Evolutionary conservation across 2,797 vertebrate genomes (phyloP), one percentile per base, ranked within the genome.

Genomic region (Glyptemys insculpta): DNA sequence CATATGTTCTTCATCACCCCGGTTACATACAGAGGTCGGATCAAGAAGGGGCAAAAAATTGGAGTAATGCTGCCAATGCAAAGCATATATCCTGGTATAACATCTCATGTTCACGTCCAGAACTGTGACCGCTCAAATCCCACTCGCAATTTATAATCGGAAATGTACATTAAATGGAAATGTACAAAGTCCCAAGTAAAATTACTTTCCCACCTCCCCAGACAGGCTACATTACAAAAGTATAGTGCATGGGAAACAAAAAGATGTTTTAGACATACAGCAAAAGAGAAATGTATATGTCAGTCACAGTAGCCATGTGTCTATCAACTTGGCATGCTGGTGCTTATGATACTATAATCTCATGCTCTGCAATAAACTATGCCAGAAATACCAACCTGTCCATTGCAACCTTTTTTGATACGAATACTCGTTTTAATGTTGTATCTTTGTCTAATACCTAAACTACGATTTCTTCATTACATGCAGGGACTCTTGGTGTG

Each of bases 1-100:
- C 98, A 98, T 97, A 98, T 99, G 2, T 97, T 99, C 96, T 98
- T 98, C 94, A 97, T 99, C 85, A 98, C 98, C 54, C 98, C 99
- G 34, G 92, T 98, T 94, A 97, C 92, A 16, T 98, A 98, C 94
- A 89, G 90, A 0, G 98, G 98, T 34, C 87, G 94, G 0, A 97
- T 99, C 95, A 89, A 37, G 8, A 97, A 96, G 89, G 98, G 98
- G 25, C 97, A 98, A 44, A 93, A 74, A 2, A 93, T 99, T 2
- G 99, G 98, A 59, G 98, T 83, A 44, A 88, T 99, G 92, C 57
- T 99, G 94, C 98, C 98, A 0, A 98, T 99, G 94, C 99, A 99
- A 85, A 98, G 95, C 14, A 97, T 97, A 1, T 98, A 98, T 95
- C 98, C 98, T 31, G 98, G 98, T 88, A 99, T 99, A 92, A 97